Evolutionary conservation across 2,888 invertebrate genomes (phyloP), one percentile per base, ranked within the genome.

Genomic region (Leptopilina syphax): DNA sequence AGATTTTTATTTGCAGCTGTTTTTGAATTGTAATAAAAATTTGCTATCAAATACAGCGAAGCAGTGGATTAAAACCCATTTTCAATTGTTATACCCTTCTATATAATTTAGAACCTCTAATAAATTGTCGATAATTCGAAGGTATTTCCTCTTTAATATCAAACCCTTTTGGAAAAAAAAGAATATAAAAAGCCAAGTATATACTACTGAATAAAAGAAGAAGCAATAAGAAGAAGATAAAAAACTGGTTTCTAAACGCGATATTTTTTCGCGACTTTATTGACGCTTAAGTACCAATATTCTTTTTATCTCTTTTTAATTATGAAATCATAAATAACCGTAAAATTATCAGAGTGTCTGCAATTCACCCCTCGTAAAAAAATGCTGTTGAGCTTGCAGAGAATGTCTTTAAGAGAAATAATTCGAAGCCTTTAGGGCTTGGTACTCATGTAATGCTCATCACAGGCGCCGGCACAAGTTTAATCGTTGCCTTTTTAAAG

Each of bases 401-500:
- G 54, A 54, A 70, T 70, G 54, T 70, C n/a, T 70, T 70, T 54
- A 70, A 34, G n/a, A 57, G 57, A 73, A 73, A 73, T 73, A 34
- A 57, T 73, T 73, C 54, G 8, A n/a, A 54, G 57, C 54, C 73
- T 54, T 34, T 34, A 34, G 57, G 73, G 73, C 34, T 54, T 34
- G 27, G 54, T 73, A 73, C 34, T 73, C 34, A 34, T 70, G 50
- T 54, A 50, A 68, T 68, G 50, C 18, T 70, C 68, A 27, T 70
- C 50, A 70, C 24, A 70, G 68, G 68, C 68, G 68, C 68, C 68
- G 50, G 68, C 68, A 70, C 12, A 50, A 27, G 68, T 70, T 70
- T 70, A 27, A 70, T 50, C 68, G 57, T 54, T 57, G 77, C 13
- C 57, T 66, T 68, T 76, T 67, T 78, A 66, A 63, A 76, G 66